Evolutionary conservation across 2,888 invertebrate species (phyloP).

Genomic region (Drosophila nigricruria): DNA sequence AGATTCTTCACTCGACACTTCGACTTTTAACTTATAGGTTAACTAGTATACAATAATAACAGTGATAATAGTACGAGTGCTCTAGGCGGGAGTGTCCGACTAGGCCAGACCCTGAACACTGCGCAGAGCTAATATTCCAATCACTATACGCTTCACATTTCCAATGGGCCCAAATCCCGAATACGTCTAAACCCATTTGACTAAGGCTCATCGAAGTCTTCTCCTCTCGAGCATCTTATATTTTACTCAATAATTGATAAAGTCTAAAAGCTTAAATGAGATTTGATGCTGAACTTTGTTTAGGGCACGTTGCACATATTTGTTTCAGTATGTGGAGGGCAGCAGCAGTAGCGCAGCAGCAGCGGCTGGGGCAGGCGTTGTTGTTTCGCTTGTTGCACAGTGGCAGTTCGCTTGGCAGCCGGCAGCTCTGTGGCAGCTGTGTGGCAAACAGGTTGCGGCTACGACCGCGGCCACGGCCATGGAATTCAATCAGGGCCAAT

Average conservation of each 20-base stretch:
- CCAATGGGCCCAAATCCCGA: no score
- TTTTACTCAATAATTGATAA: not conserved
- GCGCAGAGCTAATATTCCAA: no score
- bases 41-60: no score
- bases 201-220: not conserved
- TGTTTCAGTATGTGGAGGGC: conserved; percentile 1
- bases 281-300: conserved; percentile 6
- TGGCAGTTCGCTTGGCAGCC: conserved; percentile 40
- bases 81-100: not conserved
- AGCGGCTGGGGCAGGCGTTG: not conserved
- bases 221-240: not conserved
- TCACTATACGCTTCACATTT: no score
- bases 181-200: no score
- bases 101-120: not conserved
- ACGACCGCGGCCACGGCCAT: conserved; percentile 53
- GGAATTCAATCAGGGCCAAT: conserved; percentile 82
- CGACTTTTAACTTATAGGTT: no score
- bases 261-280: not conserved
- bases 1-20: no score
- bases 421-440: conserved; percentile 39
- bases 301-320: conserved; percentile 7
- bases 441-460: conserved; percentile 60
- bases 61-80: no score
- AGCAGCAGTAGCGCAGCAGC: not conserved
- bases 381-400: conserved; percentile 43